phyloP scores from a whole-genome alignment of 2,113 vertebrate species.

The Lota lota region DNA sequence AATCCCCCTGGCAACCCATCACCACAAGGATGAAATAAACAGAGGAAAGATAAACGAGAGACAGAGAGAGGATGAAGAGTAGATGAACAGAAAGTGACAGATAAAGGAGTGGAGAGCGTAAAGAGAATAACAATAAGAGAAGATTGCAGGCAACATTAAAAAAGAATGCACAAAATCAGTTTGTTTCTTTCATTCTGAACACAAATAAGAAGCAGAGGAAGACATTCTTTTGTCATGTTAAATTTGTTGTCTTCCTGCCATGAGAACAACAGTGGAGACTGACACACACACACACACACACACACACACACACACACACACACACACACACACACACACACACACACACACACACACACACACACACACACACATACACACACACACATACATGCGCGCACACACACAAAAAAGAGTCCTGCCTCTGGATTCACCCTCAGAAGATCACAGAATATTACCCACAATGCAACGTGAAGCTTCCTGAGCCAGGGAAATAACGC shows the following conservation, averaged over 20 bases:
- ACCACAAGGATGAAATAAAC: slow-evolving; percentile 24
- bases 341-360: slow-evolving; percentile 16
- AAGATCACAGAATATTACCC: slow-evolving; percentile 53
- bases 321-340: too few species aligned
- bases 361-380: slow-evolving; percentile 30
- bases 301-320: neutral
- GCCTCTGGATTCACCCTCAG: slow-evolving; percentile 54
- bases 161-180: too few species aligned
- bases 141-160: too few species aligned
- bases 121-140: slow-evolving; percentile 1
- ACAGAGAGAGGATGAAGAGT: slow-evolving; percentile 10
- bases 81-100: slow-evolving; percentile 15
- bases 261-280: slow-evolving; percentile 54
- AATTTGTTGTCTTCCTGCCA: slow-evolving; percentile 51
- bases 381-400: too few species aligned
- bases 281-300: slow-evolving; percentile 30
- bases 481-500: slow-evolving; percentile 46
- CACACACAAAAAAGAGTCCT: slow-evolving; percentile 30
- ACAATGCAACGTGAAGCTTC: slow-evolving; percentile 48
- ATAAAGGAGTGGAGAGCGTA: slow-evolving; percentile 22
- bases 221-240: slow-evolving; percentile 71
- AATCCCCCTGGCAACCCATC: slow-evolving; percentile 15
- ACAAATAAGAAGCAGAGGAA: slow-evolving; percentile 53
- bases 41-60: slow-evolving; percentile 4
- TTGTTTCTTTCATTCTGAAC: slow-evolving; percentile 4